Evolutionary conservation across 2,888 invertebrate genomes (phyloP).

Genomic region (Anagyrus pseudococci): DNA sequence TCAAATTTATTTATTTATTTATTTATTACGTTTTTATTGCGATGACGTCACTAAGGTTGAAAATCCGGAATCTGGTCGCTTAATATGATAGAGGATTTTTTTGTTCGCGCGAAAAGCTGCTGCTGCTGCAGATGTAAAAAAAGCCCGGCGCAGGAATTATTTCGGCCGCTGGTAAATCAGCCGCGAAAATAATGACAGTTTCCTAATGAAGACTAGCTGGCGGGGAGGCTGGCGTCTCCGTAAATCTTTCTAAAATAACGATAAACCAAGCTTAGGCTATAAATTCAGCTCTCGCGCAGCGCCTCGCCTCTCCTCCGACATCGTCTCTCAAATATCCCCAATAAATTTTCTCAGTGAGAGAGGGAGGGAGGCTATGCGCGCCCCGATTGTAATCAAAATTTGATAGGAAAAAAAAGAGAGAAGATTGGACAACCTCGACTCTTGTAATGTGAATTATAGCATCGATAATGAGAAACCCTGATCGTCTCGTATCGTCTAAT

Average conservation of each 20-base stretch:
- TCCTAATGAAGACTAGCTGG: conserved; percentile 28
- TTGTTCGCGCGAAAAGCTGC: too few relatives aligned
- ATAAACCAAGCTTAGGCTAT: conserved; percentile 37
- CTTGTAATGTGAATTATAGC: too few relatives aligned
- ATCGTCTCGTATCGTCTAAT: too few relatives aligned
- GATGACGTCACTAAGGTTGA: too few relatives aligned
- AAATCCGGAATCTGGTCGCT: too few relatives aligned
- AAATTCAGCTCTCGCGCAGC: conserved; percentile 25
- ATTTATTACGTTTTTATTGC: too few relatives aligned
- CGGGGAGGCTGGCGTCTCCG: conserved; percentile 22
- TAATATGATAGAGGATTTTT: too few relatives aligned
- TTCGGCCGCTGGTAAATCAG: conserved; percentile 5
- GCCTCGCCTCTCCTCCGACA: conserved; percentile 19
- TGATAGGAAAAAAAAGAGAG: neutral
- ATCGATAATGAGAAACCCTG: too few relatives aligned
- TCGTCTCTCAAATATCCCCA: conserved; percentile 29
- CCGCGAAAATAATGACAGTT: conserved; percentile 30
- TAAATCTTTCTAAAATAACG: conserved; percentile 37
- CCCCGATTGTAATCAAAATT: neutral
- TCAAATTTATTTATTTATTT: too few relatives aligned
- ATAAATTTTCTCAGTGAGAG: conserved; percentile 24
- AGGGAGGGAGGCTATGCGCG: neutral
- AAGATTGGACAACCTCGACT: neutral
- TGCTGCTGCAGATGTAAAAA: too few relatives aligned
- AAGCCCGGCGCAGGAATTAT: too few relatives aligned